Evolutionary conservation across 2,113 vertebrate species (phyloP), one percentile per base, ranked within the genome.

Genomic region (Australoheros scitulus): DNA sequence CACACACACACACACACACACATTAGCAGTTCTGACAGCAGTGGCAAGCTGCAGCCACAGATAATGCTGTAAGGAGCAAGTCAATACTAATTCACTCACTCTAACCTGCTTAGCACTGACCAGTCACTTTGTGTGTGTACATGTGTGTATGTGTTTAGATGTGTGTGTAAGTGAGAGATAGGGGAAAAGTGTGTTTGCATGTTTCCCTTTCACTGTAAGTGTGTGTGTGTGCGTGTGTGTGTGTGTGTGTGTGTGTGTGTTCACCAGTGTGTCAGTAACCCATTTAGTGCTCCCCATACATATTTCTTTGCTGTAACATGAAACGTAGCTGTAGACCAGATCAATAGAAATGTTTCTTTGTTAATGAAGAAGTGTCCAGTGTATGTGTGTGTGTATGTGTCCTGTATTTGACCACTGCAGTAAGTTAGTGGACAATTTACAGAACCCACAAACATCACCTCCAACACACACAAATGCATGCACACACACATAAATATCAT

Each of bases 281-380:
- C 86, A 87, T 90, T 93, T 94, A 92, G 89, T 7, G 61, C 59
- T 76, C 60, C 89, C 61, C 61, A 80, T 92, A 92, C 93, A 95
- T 94, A 94, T 94, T 94, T 93, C 89, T 92, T 87, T 76, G 88
- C 89, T 91, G 91, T 91, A 95, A 95, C 86, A 84, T 64, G 90
- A 93, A 72, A 70, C 78, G 55, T 70, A 85, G 92, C 89, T 85
- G 88, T 81, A 87, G 88, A 83, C 61, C 84, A 50, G 90, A 93
- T 93, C 93, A 89, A 95, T 93, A 91, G 32, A 89, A 93, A 93
- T 94, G 92, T 94, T 91, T 94, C 88, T 93, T 86, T 90, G 91
- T 95, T 92, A 92, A 92, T 93, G 91, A 94, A 93, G 88, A 94
- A 85, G 84, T 87, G 83, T 84, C 55, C 47, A 32, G 55, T 76